phyloP scores from a whole-genome alignment of 2,113 vertebrate genomes.

The Pachycephala philippinensis region DNA sequence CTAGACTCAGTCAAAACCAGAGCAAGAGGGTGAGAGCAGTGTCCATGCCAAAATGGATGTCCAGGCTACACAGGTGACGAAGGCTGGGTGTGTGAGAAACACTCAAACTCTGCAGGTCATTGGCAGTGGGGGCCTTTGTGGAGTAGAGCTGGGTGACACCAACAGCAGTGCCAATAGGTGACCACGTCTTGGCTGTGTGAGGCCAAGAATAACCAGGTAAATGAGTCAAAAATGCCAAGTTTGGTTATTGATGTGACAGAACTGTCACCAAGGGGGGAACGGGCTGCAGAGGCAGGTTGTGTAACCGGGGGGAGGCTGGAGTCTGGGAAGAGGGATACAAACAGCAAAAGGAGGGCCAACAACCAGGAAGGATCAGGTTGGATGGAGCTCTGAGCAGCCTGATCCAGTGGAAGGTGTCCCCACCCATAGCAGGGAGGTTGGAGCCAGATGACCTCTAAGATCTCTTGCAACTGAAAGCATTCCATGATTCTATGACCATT shows the following conservation, averaged over 20 bases:
- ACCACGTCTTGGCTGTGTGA: not conserved
- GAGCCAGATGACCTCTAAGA: not conserved
- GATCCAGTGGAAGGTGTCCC: not conserved
- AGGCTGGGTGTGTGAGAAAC: not conserved
- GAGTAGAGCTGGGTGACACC: not conserved
- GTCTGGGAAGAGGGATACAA: not conserved
- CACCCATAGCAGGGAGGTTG: not conserved
- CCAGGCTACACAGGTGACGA: not conserved
- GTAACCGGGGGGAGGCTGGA: accelerated
- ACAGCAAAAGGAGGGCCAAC: not conserved
- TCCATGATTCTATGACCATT: not conserved
- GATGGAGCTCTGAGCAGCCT: not conserved
- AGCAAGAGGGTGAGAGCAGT: not conserved
- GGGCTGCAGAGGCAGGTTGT: not conserved
- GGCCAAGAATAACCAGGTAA: not conserved
- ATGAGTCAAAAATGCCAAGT: not conserved
- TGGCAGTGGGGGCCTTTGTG: not conserved
- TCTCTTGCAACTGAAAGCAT: not conserved
- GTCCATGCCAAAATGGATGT: not conserved
- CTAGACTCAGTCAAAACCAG: not conserved
- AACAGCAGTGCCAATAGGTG: not conserved
- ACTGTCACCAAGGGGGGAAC: accelerated
- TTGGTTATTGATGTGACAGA: not conserved
- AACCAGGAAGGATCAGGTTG: not conserved
- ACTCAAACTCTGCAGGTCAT: not conserved